phyloP scores from a whole-genome alignment of 2,888 invertebrate species.

The Eubasilissa splendida region DNA sequence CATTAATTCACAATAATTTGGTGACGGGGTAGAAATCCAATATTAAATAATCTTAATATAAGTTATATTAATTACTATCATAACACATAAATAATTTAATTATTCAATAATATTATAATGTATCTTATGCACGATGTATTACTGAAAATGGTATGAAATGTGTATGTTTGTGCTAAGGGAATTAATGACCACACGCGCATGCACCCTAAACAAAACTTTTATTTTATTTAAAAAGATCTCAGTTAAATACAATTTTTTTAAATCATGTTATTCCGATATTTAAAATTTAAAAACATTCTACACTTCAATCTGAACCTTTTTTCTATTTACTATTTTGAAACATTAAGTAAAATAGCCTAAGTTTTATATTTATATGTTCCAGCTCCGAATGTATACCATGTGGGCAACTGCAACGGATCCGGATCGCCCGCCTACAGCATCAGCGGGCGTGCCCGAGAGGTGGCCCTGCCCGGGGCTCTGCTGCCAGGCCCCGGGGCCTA shows the following conservation, averaged over 20 bases:
- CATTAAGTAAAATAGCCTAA: too few species aligned
- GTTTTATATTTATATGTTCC: constrained; percentile 59
- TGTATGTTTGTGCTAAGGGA: too few species aligned
- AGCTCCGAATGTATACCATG: constrained; percentile 93
- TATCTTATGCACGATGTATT: too few species aligned
- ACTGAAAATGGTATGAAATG: too few species aligned
- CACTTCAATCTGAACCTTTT: background rate
- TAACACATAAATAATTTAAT: too few species aligned
- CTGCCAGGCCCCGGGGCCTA: constrained; percentile 90
- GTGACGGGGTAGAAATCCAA: background rate
- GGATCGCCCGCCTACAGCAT: constrained; percentile 92
- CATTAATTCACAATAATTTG: constrained; percentile 2
- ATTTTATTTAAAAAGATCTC: too few species aligned
- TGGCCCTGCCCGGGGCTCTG: constrained; percentile 67
- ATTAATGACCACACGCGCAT: too few species aligned
- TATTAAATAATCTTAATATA: background rate
- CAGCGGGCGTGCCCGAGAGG: constrained; percentile 83
- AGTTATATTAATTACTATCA: background rate
- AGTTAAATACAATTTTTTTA: too few species aligned
- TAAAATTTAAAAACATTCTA: too few species aligned
- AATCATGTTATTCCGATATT: too few species aligned
- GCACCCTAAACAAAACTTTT: too few species aligned
- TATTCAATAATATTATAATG: too few species aligned
- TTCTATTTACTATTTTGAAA: background rate
- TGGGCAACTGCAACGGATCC: constrained; percentile 69